Conservation (phyloP, 1,140 invertebrate genomes). For the Hylaeus anthracinus region DNA sequence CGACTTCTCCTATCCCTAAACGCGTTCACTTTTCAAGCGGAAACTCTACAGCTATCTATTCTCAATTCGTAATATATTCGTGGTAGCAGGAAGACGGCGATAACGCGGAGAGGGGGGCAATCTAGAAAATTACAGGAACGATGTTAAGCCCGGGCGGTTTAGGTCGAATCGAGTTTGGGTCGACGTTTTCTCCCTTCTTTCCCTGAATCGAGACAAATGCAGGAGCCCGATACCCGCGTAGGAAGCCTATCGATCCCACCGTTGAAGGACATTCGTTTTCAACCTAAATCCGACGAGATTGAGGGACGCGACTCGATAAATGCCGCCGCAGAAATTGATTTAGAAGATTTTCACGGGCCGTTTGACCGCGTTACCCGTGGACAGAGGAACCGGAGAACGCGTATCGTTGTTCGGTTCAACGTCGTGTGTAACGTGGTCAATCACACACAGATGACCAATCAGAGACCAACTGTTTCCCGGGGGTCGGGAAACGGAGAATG, state of each 20-base stretch:
- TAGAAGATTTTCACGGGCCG: slow-evolving; percentile 63
- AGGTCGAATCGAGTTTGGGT: slow-evolving; percentile 41
- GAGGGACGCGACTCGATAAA: slow-evolving; percentile 56
- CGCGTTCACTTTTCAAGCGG: background rate
- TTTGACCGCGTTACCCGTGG: slow-evolving; percentile 37
- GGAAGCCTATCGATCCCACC: slow-evolving; percentile 46
- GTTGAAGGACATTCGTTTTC: slow-evolving; percentile 53
- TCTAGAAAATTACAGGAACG: slow-evolving; percentile 39
- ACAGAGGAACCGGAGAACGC: slow-evolving; percentile 33
- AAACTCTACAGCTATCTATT: background rate
- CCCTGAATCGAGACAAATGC: slow-evolving; percentile 35
- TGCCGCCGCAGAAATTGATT: slow-evolving; percentile 55
- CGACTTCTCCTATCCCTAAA: too few species aligned
- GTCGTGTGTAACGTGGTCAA: slow-evolving; percentile 42
- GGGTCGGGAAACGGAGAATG: slow-evolving; percentile 37
- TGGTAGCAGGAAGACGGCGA: background rate
- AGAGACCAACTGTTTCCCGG: slow-evolving; percentile 56
- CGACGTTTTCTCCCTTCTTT: slow-evolving; percentile 9
- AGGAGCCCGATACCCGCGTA: slow-evolving; percentile 35
- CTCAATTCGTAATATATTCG: slow-evolving; percentile 10
- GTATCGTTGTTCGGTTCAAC: slow-evolving; percentile 48
- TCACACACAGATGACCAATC: slow-evolving; percentile 60
- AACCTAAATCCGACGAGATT: slow-evolving; percentile 52
- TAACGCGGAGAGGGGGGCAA: slow-evolving; percentile 6
- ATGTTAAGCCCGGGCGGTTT: slow-evolving; percentile 33